Conservation (phyloP, 30 jellyfish, hydroid and myxozoan genomes). For the Chrysaora quinquecirrha region DNA sequence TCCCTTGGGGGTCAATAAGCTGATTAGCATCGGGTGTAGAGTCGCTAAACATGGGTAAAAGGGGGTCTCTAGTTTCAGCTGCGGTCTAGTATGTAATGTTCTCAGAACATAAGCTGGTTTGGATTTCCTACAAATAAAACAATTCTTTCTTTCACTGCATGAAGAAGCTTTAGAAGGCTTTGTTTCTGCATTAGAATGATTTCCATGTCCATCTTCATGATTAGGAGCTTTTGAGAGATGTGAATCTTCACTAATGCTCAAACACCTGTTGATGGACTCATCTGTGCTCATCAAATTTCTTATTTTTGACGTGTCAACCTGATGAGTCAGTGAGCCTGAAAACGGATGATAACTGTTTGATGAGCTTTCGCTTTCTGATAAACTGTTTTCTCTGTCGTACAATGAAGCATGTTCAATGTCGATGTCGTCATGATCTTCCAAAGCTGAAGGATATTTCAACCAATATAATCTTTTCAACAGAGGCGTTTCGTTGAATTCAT, state of each 20-base stretch:
- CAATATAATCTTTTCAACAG: constrained; percentile 72
- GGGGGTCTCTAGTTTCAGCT: constrained; percentile 72
- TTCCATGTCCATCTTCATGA: background rate
- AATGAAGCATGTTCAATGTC: background rate
- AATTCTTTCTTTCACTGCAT: background rate
- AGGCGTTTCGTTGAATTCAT: constrained; percentile 74
- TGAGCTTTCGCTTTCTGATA: constrained; percentile 1
- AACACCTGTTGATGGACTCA: background rate
- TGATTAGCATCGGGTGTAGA: constrained; percentile 4
- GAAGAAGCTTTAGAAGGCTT: background rate
- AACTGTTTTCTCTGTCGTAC: constrained; percentile 7
- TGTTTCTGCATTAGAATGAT: background rate
- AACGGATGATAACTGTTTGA: background rate
- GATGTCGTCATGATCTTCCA: background rate
- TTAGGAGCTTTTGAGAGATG: background rate
- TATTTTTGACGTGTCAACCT: background rate
- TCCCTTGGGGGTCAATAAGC: constrained; percentile 58
- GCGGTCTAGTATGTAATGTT: constrained; percentile 67
- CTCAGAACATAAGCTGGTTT: background rate
- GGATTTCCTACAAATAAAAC: constrained; percentile 47
- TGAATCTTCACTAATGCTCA: background rate
- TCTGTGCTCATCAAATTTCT: background rate
- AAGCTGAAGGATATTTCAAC: constrained; percentile 46
- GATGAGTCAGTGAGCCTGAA: background rate
- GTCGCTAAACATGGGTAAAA: constrained; percentile 55